Base-by-base conservation (phyloP, 1,140 invertebrate genomes). In the Drosophila micromelanica region DNA sequence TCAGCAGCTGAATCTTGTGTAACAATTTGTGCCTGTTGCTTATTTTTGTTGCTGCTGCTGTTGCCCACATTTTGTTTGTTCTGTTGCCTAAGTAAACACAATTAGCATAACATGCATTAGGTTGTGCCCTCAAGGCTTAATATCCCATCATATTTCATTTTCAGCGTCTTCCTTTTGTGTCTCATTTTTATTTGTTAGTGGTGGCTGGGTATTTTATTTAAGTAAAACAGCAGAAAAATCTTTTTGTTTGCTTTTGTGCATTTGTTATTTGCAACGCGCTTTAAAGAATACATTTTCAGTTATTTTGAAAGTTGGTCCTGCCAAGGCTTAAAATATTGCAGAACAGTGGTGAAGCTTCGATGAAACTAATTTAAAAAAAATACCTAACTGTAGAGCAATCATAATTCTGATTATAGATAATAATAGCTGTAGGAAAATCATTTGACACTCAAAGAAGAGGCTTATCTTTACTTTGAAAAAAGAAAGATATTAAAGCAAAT, bases 31-130 rank as follows among this genome's bases (percentile, higher is more conserved):
- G 60, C 30, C 30, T 20, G 57, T 62, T 67, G 20, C 11, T 23
- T 23, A 23, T 23, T 11, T 11, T 17, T 46, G 51, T 30, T 60
- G 42, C 57, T 71, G 42, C 57, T 71, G 56, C 45, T 74, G 55
- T 60, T 55, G 15, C 15, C 43, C 11, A 49, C 23, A 49, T 42
- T 74, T 43, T 74, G 48, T 77, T 64, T 77, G 46, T 60, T 38
- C 60, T 60, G 57, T 35, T 67, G 51, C 80, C 72, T 79, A 82
- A 81, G 73, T 64, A 79, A 87, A 90, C 78, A 90, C 76, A 77
- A 82, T 90, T 90, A 90, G 81, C 63, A 60, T 73, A 55, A 49
- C 79, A 90, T 87, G 86, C 75, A 80, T 76, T 80, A 76, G 69
- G 46, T 17, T 27, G 30, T 43, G 57, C 59, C 57, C 57, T 52